Conservation (phyloP, 2,888 invertebrate genomes). For the Argynnis bischoffii region DNA sequence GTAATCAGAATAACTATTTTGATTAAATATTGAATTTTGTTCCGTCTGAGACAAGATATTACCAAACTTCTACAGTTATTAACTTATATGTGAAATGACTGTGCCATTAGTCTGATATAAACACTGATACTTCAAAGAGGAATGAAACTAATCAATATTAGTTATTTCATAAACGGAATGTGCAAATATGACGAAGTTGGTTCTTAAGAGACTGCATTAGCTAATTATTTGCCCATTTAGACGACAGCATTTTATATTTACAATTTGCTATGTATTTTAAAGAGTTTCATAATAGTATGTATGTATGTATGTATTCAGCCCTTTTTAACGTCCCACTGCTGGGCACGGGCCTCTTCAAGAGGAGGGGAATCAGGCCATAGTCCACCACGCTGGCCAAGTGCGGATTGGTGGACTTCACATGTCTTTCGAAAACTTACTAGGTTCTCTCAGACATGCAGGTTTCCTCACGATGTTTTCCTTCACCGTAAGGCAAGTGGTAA, state of each 20-base stretch:
- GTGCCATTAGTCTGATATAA: slow-evolving; percentile 18
- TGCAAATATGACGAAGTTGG: slow-evolving; percentile 23
- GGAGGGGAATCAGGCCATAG: too few relatives aligned
- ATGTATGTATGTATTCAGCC: too few relatives aligned
- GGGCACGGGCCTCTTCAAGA: too few relatives aligned
- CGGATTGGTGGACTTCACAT: too few relatives aligned
- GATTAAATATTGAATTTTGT: slow-evolving; percentile 10
- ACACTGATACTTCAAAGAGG: slow-evolving; percentile 31
- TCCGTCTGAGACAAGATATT: slow-evolving; percentile 1
- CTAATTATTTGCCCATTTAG: slow-evolving; percentile 17
- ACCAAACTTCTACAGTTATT: slow-evolving; percentile 12
- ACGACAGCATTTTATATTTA: neutral
- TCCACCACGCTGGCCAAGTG: too few relatives aligned
- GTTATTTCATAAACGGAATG: slow-evolving; percentile 23
- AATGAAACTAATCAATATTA: slow-evolving; percentile 33
- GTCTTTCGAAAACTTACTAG: too few relatives aligned
- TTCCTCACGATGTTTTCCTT: too few relatives aligned
- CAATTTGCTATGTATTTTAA: too few relatives aligned
- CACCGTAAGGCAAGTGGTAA: too few relatives aligned
- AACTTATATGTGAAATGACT: slow-evolving; percentile 15
- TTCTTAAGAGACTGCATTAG: slow-evolving; percentile 27
- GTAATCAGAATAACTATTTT: neutral
- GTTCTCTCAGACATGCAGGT: too few relatives aligned
- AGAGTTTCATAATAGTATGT: too few relatives aligned
- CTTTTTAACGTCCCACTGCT: too few relatives aligned